A percentile compares a stretch with the other conserved stretches of the same genome.
These are phyloP conservation scores for Psammodynastes pulverulentus DNA, from an alignment of 2,113 vertebrate genomes.

Conservation along the genomic window DNA sequence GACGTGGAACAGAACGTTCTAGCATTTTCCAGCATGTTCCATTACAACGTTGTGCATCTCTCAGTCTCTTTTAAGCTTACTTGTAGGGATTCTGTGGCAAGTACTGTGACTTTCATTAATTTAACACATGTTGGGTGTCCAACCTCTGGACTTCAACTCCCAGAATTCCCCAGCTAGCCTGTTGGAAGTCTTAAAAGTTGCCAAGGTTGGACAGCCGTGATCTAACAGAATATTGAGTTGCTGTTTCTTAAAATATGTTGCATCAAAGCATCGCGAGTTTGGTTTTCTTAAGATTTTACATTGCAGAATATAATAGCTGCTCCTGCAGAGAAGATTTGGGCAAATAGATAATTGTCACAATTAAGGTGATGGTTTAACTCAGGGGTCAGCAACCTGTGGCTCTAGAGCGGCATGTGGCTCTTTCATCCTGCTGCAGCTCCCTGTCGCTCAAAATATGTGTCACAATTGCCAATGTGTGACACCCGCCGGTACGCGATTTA, in stretches of 20 bases:
- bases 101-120: background rate
- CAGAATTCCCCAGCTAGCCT: background rate
- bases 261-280: conserved; percentile 9
- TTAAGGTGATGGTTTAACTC: too few relatives aligned
- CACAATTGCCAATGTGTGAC: too few relatives aligned
- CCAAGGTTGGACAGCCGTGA: background rate
- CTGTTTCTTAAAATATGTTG: background rate
- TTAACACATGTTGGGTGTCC: too few relatives aligned
- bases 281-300: conserved; percentile 36
- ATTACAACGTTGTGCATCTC: background rate
- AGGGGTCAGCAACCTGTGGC: too few relatives aligned
- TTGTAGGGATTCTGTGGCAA: background rate
- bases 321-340: too few relatives aligned
- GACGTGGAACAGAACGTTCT: background rate
- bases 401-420: too few relatives aligned
- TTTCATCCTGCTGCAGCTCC: too few relatives aligned
- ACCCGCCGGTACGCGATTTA: too few relatives aligned
- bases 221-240: conserved; percentile 2
- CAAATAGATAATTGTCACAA: too few relatives aligned
- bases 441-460: too few relatives aligned
- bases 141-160: background rate
- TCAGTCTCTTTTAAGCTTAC: background rate
- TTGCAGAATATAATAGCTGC: conserved; percentile 39
- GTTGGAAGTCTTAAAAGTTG: background rate
- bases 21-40: background rate